These are phyloP conservation scores for Rhagoletis zephyria DNA, from an alignment of 1,140 invertebrate species.

Conservation along the genomic window DNA sequence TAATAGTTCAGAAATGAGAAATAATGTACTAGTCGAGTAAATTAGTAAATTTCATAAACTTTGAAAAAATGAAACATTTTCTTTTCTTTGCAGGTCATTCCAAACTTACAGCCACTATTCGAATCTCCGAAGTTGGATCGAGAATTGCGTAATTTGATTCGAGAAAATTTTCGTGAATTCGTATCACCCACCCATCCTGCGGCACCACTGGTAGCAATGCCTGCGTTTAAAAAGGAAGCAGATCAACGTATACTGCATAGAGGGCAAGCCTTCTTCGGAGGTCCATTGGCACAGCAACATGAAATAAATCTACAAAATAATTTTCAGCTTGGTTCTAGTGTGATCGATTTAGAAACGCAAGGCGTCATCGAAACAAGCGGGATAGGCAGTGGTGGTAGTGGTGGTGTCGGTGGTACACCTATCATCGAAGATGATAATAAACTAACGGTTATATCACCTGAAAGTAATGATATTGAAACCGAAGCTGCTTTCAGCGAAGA, in stretches of 20 bases:
- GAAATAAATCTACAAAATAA: slow-evolving; percentile 54
- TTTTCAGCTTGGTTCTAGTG: slow-evolving; percentile 42
- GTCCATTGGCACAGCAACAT: slow-evolving; percentile 39
- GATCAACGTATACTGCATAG: slow-evolving; percentile 61
- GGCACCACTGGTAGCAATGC: slow-evolving; percentile 53
- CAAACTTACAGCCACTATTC: slow-evolving; percentile 90
- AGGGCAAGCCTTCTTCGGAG: slow-evolving; percentile 39
- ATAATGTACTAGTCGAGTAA: no score
- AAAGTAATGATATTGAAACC: slow-evolving; percentile 69
- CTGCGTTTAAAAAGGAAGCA: slow-evolving; percentile 44
- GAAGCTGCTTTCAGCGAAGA: slow-evolving; percentile 88
- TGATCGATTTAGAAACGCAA: slow-evolving; percentile 72
- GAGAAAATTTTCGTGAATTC: slow-evolving; percentile 94
- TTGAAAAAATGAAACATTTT: not conserved
- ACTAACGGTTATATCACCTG: slow-evolving; percentile 53
- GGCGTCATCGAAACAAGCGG: slow-evolving; percentile 36
- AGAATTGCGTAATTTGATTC: slow-evolving; percentile 87
- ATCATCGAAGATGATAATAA: slow-evolving; percentile 66
- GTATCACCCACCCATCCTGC: slow-evolving; percentile 77
- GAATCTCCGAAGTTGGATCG: slow-evolving; percentile 93
- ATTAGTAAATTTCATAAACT: no score
- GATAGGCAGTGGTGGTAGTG: slow-evolving; percentile 1
- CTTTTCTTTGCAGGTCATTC: slow-evolving; percentile 75
- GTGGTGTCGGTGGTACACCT: slow-evolving; percentile 20
- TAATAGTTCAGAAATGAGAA: no score